A percentile compares a stretch with the other conserved stretches of the same genome.
Conservation (phyloP, 23 tunicate species). For the Ciona savignyi region DNA sequence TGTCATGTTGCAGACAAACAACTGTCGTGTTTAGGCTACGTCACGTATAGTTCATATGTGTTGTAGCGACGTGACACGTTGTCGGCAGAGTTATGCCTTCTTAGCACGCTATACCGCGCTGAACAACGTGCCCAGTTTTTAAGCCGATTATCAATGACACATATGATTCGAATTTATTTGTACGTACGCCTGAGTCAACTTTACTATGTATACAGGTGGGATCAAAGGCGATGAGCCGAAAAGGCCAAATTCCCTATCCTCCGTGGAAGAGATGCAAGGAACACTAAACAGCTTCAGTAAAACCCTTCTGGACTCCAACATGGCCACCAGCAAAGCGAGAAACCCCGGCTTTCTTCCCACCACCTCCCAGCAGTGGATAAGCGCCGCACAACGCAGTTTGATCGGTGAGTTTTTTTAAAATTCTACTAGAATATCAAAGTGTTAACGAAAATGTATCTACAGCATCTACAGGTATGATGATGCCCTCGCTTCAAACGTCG, state of each 20-base stretch:
- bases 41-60: neutral
- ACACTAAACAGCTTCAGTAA: conserved; percentile 76
- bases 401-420: conserved; percentile 12
- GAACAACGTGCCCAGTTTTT: neutral
- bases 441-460: neutral
- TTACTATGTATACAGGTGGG: conserved; percentile 3
- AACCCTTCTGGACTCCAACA: conserved; percentile 35
- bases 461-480: conserved; percentile 31
- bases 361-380: conserved; percentile 40
- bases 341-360: conserved; percentile 6
- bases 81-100: neutral
- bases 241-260: conserved; percentile 85
- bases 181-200: too few species aligned
- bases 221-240: conserved; percentile 39
- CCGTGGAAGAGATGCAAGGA: conserved; percentile 91
- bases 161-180: too few species aligned
- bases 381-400: conserved; percentile 45
- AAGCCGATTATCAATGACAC: too few species aligned
- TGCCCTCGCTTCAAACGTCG: conserved; percentile 8
- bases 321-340: conserved; percentile 5
- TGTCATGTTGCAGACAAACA: neutral
- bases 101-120: neutral
- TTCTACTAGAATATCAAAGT: neutral
- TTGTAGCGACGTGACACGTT: neutral
- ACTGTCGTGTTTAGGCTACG: neutral